Evolutionary conservation across 2,797 vertebrate species (phyloP).

Genomic region (Galaxias olidus): DNA sequence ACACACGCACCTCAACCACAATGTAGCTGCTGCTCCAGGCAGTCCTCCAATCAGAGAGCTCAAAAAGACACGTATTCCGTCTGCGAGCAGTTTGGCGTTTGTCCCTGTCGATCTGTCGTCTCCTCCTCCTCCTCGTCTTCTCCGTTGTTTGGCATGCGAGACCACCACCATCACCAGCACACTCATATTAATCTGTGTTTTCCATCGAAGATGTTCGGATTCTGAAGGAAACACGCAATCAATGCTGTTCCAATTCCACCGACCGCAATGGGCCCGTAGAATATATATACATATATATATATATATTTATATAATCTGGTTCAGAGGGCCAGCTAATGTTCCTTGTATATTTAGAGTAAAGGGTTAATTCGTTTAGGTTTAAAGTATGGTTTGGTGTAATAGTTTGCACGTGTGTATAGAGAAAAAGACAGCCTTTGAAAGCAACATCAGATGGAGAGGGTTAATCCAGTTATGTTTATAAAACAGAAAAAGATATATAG

Average conservation of each 20-base stretch:
- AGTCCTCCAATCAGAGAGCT: too few species aligned
- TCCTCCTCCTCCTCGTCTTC: too few species aligned
- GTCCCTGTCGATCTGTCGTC: conserved; percentile 48
- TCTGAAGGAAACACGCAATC: conserved; percentile 53
- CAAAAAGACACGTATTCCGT: background rate
- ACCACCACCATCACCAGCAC: conserved; percentile 30
- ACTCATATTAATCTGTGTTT: conserved; percentile 42
- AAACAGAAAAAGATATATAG: background rate
- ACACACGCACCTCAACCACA: too few species aligned
- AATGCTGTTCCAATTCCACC: conserved; percentile 32
- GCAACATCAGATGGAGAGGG: too few species aligned
- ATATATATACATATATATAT: too few species aligned
- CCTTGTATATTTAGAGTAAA: conserved; percentile 46
- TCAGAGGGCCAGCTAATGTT: conserved; percentile 48
- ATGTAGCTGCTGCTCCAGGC: too few species aligned
- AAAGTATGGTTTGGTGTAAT: conserved; percentile 24
- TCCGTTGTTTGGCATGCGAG: conserved; percentile 40
- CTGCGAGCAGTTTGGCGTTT: conserved; percentile 40
- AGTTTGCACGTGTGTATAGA: too few species aligned
- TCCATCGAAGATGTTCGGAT: conserved; percentile 36
- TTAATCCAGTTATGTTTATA: background rate
- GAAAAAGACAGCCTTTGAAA: too few species aligned
- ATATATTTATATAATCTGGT: conserved; percentile 23
- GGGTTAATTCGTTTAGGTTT: conserved; percentile 18
- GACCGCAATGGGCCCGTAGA: conserved; percentile 31